Evolutionary conservation across 2,888 invertebrate species (phyloP).

Genomic region (Drosophila affinis): DNA sequence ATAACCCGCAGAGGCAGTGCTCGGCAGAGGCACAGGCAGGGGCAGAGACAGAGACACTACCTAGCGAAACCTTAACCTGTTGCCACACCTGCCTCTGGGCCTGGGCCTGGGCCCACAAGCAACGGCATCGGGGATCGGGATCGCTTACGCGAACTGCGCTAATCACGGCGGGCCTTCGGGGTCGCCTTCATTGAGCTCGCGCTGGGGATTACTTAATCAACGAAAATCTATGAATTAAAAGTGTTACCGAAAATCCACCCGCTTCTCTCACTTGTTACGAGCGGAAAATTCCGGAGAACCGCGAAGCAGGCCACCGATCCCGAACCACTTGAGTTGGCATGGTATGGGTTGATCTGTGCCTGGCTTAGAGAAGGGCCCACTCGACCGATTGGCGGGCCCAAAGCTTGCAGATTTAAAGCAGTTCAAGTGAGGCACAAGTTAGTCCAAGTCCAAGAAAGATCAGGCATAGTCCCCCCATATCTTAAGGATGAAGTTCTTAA

Average conservation of each 20-base stretch:
- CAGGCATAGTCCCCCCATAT: neutral
- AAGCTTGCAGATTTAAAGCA: conserved; percentile 46
- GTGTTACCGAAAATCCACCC: conserved; percentile 60
- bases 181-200: conserved; percentile 63
- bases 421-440: conserved; percentile 50
- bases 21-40: neutral
- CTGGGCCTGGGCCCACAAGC: conserved; percentile 5
- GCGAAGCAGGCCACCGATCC: neutral
- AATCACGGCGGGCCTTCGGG: conserved; percentile 51
- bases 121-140: neutral
- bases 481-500: too few relatives aligned
- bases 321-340: conserved; percentile 48
- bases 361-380: conserved; percentile 55
- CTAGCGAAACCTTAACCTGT: conserved; percentile 45
- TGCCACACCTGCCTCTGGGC: conserved; percentile 53
- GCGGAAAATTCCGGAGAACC: conserved; percentile 45
- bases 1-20: conserved; percentile 31
- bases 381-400: conserved; percentile 14
- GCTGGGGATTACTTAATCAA: conserved; percentile 71
- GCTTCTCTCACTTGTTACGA: conserved; percentile 44
- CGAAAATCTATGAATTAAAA: conserved; percentile 75
- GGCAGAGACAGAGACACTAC: neutral
- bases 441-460: conserved; percentile 28
- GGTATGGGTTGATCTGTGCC: conserved; percentile 37
- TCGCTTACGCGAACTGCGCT: conserved; percentile 76